Conservation (phyloP, 2,888 invertebrate species). For the Drosophila niveifrons region DNA sequence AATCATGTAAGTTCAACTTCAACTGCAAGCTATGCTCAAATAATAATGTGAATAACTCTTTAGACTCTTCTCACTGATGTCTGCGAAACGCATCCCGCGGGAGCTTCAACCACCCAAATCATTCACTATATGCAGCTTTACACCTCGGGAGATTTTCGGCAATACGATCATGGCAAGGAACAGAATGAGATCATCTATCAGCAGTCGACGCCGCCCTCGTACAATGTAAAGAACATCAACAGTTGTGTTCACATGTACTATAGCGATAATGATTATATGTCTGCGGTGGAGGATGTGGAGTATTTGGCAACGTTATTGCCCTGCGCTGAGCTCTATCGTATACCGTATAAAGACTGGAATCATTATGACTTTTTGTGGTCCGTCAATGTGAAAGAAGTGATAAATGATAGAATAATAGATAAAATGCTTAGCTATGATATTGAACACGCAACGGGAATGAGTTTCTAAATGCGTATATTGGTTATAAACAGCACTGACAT, state of each 20-base stretch:
- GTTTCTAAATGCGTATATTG: constrained; percentile 37
- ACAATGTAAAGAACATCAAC: constrained; percentile 87
- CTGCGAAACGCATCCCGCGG: constrained; percentile 89
- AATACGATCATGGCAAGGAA: constrained; percentile 87
- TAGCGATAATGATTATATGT: constrained; percentile 89
- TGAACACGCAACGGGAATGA: constrained; percentile 50
- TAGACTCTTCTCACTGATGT: constrained; percentile 90
- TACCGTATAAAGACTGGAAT: constrained; percentile 87
- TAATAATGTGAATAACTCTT: constrained; percentile 63
- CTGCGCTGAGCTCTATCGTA: constrained; percentile 86
- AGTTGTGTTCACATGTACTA: constrained; percentile 89
- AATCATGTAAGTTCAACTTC: constrained; percentile 78
- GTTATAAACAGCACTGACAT: constrained; percentile 10
- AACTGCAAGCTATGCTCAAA: not conserved
- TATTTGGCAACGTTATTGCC: constrained; percentile 86
- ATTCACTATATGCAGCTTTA: constrained; percentile 90
- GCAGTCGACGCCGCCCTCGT: constrained; percentile 87
- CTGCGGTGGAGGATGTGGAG: constrained; percentile 86
- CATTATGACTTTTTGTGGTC: constrained; percentile 91
- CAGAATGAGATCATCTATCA: constrained; percentile 87
- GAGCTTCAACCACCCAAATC: constrained; percentile 89
- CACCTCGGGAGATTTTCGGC: constrained; percentile 86
- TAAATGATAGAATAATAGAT: constrained; percentile 86
- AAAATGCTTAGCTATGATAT: constrained; percentile 74
- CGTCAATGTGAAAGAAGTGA: constrained; percentile 87